Base-by-base conservation (phyloP, 2,888 invertebrate genomes). In the Cosmia trapezina region DNA sequence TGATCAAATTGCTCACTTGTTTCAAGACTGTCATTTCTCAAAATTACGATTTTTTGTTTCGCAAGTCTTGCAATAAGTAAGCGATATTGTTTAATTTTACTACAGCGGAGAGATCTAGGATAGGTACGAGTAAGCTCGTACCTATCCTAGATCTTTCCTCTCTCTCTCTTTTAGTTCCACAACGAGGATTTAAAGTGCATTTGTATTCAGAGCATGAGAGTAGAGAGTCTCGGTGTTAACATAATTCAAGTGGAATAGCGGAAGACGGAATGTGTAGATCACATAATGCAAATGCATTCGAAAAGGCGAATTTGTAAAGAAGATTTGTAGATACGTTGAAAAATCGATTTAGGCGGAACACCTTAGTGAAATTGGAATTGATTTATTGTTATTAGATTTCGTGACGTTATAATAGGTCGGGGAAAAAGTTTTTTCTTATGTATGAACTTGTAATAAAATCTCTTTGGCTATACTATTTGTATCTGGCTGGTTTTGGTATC, bases 161-260 rank as follows among this genome's bases (percentile, higher is more conserved):
- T n/a, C n/a, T n/a, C n/a, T n/a, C n/a, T n/a, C 22, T 61, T 81
- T 67, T 17, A 69, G 41, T 59, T 77, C 19, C n/a, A 41, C 64
- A 51, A 41, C 14, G 19, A 45, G 33, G 45, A 45, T 56, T 59
- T 43, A 61, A 70, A 82, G 43, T 78, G 66, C 69, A 82, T 78
- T 71, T 69, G 17, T 71, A 78, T 82, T 78, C 78, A 43, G n/a
- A 37, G 19, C 62, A 63, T 4, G 28, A 8, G 28, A 60, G 53
- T 60, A 28, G 11, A 19, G 1, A 70, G 49, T 61, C 47, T 54
- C 22, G 60, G 47, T 70, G 67, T 70, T 76, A 68, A 70, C 67
- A 68, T 56, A 33, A 66, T 62, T 73, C 41, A 57, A 69, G 33
- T 22, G 51, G 53, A 65, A 71, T 53, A 51, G n/a, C 7, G 19